Percentiles rank a stretch among this genome's conserved stretches.
Evolutionary conservation across 1,140 invertebrate genomes (phyloP).

Genomic region (Vanessa atalanta): DNA sequence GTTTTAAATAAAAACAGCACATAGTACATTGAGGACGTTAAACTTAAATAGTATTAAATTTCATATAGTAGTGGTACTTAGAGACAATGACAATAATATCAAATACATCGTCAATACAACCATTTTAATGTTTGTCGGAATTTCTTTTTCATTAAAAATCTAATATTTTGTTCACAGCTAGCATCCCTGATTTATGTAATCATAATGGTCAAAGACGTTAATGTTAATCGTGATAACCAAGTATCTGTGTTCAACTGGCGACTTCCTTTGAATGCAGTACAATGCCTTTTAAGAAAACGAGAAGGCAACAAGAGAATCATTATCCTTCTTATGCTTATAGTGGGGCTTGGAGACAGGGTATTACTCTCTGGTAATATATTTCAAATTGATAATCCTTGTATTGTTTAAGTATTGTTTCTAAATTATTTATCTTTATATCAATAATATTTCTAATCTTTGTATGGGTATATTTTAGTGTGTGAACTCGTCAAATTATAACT

Average conservation of each 20-base stretch:
- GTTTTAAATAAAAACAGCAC: too few species aligned
- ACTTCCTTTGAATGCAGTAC: constrained; percentile 65
- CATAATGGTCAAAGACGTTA: constrained; percentile 62
- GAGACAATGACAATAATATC: too few species aligned
- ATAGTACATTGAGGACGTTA: too few species aligned
- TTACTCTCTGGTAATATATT: constrained; percentile 60
- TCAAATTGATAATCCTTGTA: background rate
- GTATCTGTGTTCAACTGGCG: constrained; percentile 66
- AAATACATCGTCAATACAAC: too few species aligned
- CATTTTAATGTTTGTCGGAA: background rate
- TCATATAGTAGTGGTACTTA: too few species aligned
- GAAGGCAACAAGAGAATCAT: constrained; percentile 65
- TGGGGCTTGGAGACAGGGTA: constrained; percentile 68
- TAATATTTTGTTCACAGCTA: constrained; percentile 52
- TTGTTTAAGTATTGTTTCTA: too few species aligned
- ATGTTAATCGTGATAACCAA: constrained; percentile 66
- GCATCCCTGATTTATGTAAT: constrained; percentile 68
- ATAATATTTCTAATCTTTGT: too few species aligned
- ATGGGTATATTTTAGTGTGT: too few species aligned
- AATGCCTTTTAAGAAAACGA: constrained; percentile 63
- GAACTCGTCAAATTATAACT: too few species aligned
- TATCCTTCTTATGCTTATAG: constrained; percentile 70
- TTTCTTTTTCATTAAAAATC: background rate
- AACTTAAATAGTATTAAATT: too few species aligned
- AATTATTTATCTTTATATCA: too few species aligned